Evolutionary conservation across 1,140 invertebrate species (phyloP), one percentile per base, ranked within the genome.

Genomic region (Brachionus asplanchnoidis): DNA sequence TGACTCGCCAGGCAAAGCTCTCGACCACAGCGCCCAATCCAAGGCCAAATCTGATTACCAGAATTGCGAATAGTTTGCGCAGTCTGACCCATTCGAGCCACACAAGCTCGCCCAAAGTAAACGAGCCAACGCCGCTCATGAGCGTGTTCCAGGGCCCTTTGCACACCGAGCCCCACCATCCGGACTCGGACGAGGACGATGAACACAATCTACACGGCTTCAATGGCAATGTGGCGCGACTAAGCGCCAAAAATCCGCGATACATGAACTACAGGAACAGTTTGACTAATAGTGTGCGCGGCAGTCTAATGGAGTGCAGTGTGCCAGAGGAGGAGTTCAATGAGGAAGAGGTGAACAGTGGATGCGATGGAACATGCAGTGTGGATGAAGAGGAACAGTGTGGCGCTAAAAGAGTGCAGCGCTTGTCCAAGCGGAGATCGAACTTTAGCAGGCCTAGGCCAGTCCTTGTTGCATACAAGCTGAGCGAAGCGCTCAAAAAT

Each of bases 211-310:
- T 40, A 26, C n/a, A 73, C n/a, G 8, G 14, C 8, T 36, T 73
- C 17, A 73, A 73, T 73, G 36, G n/a, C 40, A 44, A 73, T 42
- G 8, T 44, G 3, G n/a, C 68, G 7, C 32, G 40, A 44, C 28
- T 73, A 20, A 73, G 42, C 32, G 8, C 68, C 8, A 77, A 77
- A 77, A 77, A 77, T 77, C 12, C 36, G 9, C 20, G 79, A 20
- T 82, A 82, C 26, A 20, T 65, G 17, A 82, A n/a, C 17, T 82
- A 82, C 65, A 82, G 79, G 65, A 82, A 82, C 26, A 82, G 79
- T 68, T 23, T 82, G 79, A 82, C 53, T 20, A 82, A 82, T 46
- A 82, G 79, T 68, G 79, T 82, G 12, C 36, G 79, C 23, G 79
- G 79, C 17, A 82, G 79, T 65, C 32, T 82, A n/a, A 60, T 82